Evolutionary conservation across 2,797 vertebrate species (phyloP).

Genomic region (Poecilia gillii): DNA sequence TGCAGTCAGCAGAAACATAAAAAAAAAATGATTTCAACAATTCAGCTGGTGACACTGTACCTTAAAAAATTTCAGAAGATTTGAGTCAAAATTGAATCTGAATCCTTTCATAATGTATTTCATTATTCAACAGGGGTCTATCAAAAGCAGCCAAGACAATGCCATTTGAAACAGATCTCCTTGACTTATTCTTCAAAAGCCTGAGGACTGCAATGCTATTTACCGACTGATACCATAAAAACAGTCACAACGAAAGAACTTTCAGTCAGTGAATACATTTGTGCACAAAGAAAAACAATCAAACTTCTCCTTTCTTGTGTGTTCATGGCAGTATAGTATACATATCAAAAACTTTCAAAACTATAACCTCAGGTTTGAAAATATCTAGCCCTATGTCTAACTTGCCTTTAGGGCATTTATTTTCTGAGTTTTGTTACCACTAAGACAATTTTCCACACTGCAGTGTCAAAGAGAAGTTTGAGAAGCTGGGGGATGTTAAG

Average conservation of each 20-base stretch:
- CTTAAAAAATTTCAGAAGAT: not conserved
- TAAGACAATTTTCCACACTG: conserved; percentile 15
- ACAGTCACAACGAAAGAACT: not conserved
- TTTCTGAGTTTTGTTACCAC: not conserved
- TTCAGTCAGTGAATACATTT: not conserved
- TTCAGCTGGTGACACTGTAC: not conserved
- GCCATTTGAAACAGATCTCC: not conserved
- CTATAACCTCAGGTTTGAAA: not conserved
- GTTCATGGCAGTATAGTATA: not conserved
- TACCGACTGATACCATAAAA: not conserved
- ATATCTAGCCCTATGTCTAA: not conserved
- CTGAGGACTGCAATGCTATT: not conserved
- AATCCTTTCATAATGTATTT: not conserved
- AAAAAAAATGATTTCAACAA: not conserved
- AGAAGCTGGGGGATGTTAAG: conserved; percentile 14
- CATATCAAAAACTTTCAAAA: not conserved
- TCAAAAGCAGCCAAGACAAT: not conserved
- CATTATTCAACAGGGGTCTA: not conserved
- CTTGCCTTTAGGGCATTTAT: not conserved
- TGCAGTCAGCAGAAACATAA: not conserved
- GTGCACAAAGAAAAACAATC: not conserved
- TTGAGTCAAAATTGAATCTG: not conserved
- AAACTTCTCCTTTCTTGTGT: not conserved
- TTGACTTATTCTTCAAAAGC: not conserved
- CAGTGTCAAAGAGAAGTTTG: conserved; percentile 41